Percentiles rank a stretch among this genome's conserved stretches.
Evolutionary conservation across 2,797 vertebrate species (phyloP).

Genomic region (Trematomus bernacchii): DNA sequence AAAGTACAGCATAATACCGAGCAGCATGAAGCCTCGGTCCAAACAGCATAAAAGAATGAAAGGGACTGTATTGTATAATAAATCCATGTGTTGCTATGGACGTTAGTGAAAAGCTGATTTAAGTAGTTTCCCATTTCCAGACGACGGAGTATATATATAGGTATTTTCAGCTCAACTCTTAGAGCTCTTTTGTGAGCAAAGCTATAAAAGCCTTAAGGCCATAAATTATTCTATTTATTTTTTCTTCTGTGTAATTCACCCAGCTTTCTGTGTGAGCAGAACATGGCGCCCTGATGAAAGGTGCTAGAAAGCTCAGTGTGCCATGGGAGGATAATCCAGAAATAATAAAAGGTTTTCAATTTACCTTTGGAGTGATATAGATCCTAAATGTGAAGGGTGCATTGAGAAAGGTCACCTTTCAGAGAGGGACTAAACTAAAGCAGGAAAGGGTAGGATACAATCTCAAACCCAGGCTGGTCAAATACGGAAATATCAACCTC

Average conservation of each 20-base stretch:
- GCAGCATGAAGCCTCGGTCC: neutral
- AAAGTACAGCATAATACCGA: neutral
- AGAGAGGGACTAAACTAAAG: neutral
- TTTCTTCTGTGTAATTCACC: neutral
- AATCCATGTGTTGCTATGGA: neutral
- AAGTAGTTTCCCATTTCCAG: constrained; percentile 14
- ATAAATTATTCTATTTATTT: constrained; percentile 8
- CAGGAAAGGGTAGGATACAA: neutral
- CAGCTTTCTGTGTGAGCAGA: constrained; percentile 2
- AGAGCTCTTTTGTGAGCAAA: constrained; percentile 5
- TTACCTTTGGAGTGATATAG: neutral
- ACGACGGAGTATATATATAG: neutral
- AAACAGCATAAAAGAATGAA: neutral
- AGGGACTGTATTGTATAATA: neutral
- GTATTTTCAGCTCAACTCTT: constrained; percentile 16
- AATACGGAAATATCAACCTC: neutral
- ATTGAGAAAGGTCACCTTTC: constrained; percentile 11
- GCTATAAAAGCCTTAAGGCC: constrained; percentile 32
- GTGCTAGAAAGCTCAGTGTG: neutral
- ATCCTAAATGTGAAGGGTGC: neutral
- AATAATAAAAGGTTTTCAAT: constrained; percentile 17
- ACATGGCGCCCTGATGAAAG: neutral
- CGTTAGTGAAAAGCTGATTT: neutral
- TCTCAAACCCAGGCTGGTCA: neutral
- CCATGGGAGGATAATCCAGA: constrained; percentile 19